These are phyloP conservation scores for Chamaetylas fuelleborni DNA, from an alignment of 2,113 vertebrate genomes.

Conservation along the genomic window DNA sequence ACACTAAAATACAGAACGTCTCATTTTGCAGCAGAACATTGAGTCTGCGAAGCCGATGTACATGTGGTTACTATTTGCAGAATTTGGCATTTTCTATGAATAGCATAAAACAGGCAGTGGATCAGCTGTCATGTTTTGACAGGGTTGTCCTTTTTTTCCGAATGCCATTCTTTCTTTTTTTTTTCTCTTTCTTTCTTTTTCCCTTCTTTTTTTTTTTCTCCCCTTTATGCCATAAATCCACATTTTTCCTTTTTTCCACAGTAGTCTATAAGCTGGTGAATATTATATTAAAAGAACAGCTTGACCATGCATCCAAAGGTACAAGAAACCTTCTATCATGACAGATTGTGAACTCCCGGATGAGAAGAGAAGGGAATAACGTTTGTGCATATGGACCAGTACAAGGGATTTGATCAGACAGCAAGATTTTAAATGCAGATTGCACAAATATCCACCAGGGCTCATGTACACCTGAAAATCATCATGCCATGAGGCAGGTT, in stretches of 20 bases:
- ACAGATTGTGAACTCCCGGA: constrained; percentile 1
- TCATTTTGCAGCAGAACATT: constrained; percentile 70
- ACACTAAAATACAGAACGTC: constrained; percentile 73
- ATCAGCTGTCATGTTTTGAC: constrained; percentile 77
- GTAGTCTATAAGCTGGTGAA: constrained; percentile 27
- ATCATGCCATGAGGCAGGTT: not conserved
- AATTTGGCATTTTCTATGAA: constrained; percentile 81
- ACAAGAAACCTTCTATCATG: not conserved
- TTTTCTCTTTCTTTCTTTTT: not conserved
- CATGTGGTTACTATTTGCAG: constrained; percentile 80
- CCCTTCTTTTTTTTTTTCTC: not conserved
- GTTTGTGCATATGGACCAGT: constrained; percentile 1
- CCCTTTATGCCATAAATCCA: constrained; percentile 23
- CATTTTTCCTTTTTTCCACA: not conserved
- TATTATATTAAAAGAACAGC: constrained; percentile 24
- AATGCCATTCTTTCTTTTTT: constrained; percentile 62
- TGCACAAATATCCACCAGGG: not conserved
- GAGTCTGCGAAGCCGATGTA: constrained; percentile 67
- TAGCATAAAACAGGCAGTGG: constrained; percentile 75
- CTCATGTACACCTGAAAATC: constrained; percentile 33
- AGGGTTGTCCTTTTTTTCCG: constrained; percentile 76
- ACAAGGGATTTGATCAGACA: not conserved
- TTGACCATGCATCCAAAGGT: not conserved
- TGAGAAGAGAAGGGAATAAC: not conserved
- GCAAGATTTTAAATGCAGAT: constrained; percentile 6